Evolutionary conservation across 1,140 invertebrate species (phyloP), one percentile per base, ranked within the genome.

Genomic region (Drosophila ambigua): DNA sequence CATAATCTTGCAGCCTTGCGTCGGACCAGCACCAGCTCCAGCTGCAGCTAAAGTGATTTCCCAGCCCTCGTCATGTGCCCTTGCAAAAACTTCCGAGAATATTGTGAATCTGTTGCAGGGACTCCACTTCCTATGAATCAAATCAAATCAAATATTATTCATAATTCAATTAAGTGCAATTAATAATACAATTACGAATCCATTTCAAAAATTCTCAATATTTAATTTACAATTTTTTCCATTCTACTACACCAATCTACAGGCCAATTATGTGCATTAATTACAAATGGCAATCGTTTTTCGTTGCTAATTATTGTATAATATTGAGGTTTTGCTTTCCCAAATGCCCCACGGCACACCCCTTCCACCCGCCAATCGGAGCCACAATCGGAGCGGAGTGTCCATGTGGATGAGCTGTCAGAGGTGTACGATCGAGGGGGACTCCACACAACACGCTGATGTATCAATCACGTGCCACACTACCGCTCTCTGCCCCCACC

Each of bases 121-220:
- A 77, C 65, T 50, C 43, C 58, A 57, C 60, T 79, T 79, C 77
- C 77, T 87, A 78, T 60, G 65, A 64, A 53, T 66, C 63, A 39
- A 68, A 41, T 55, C 4, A 13, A 39, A 39, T 39, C 26, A 85
- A 85, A 77, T 75, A 80, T 61, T 75, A 87, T 87, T 87, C 82
- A 87, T 87, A 87, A 87, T 87, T 88, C 75, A 87, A 87, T 87
- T 69, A 88, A 81, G 66, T 77, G 65, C 75, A 87, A 87, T 87
- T 87, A 87, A 87, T 88, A 88, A 88, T 82, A 79, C 82, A 88
- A 88, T 87, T 87, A 84, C 75, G 72, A 84, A 80, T 85, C 73
- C 67, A 84, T 87, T 84, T 85, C 52, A 77, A 84, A 83, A 69
- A 87, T 84, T 77, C 75, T 77, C 57, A 72, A 45, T 68, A 60